These are phyloP conservation scores for Falco rusticolus DNA, from an alignment of 2,797 vertebrate genomes.

Conservation along the genomic window DNA sequence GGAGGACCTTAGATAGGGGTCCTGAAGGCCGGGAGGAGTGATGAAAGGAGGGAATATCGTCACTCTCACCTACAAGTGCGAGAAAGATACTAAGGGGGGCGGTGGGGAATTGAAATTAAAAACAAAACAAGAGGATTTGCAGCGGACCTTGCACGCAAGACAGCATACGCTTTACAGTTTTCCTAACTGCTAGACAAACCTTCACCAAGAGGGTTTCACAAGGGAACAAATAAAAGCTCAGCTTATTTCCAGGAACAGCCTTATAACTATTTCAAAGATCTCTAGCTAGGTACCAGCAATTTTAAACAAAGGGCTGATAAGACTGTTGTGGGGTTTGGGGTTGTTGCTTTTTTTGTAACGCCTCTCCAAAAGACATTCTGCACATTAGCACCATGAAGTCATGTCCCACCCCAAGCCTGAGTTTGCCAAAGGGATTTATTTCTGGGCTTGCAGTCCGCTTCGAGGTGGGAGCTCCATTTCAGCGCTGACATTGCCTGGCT, in stretches of 20 bases:
- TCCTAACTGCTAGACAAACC: not conserved
- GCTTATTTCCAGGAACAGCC: not conserved
- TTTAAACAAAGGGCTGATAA: not conserved
- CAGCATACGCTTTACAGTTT: not conserved
- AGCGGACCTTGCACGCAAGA: not conserved
- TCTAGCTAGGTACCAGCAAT: not conserved
- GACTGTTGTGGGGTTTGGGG: not conserved
- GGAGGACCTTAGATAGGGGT: not conserved
- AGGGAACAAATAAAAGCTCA: not conserved
- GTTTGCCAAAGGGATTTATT: not conserved
- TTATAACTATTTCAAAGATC: not conserved
- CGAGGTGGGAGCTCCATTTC: not conserved
- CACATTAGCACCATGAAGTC: not conserved
- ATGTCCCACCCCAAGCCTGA: not conserved
- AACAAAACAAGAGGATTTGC: not conserved
- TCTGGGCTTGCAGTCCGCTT: not conserved
- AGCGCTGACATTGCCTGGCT: not conserved
- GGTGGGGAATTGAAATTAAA: not conserved
- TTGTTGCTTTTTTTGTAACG: fast-evolving
- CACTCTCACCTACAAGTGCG: not conserved
- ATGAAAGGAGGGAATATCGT: not conserved
- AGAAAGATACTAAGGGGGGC: not conserved
- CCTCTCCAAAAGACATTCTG: not conserved
- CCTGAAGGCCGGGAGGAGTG: not conserved
- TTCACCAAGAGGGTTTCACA: not conserved